Conservation (phyloP, 2,797 vertebrate species). For the Podarcis siculus region DNA sequence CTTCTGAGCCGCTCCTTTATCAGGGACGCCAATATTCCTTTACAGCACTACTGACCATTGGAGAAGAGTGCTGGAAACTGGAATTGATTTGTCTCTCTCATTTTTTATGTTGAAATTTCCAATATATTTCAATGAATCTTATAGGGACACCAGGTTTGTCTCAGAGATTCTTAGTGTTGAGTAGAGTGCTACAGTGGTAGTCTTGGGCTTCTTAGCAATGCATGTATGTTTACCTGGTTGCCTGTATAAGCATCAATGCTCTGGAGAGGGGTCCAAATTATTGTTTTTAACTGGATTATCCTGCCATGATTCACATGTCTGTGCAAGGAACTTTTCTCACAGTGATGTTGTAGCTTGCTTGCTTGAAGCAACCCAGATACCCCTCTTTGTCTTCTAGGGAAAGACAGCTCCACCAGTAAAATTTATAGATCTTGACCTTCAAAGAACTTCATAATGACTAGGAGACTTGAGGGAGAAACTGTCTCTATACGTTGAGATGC, state of each 20-base stretch:
- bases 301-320: neutral
- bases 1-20: slow-evolving; percentile 35
- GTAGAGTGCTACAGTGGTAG: neutral
- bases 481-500: neutral
- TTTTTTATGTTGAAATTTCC: slow-evolving; percentile 28
- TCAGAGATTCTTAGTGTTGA: neutral
- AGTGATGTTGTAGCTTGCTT: neutral
- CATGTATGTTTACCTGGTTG: neutral
- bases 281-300: neutral
- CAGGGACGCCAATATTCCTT: slow-evolving; percentile 32
- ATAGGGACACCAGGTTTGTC: slow-evolving; percentile 21
- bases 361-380: neutral
- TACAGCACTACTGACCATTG: slow-evolving; percentile 24
- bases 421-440: neutral
- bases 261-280: neutral
- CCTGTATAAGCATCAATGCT: neutral
- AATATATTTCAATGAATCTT: slow-evolving; percentile 36
- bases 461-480: neutral
- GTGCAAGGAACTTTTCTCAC: neutral
- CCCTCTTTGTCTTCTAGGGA: neutral
- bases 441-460: neutral
- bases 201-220: slow-evolving; percentile 2
- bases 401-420: neutral
- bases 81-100: slow-evolving; percentile 19
- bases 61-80: slow-evolving; percentile 19